Evolutionary conservation across 2,113 vertebrate species (phyloP), one percentile per base, ranked within the genome.

Genomic region (Himantopus leucocephalus): DNA sequence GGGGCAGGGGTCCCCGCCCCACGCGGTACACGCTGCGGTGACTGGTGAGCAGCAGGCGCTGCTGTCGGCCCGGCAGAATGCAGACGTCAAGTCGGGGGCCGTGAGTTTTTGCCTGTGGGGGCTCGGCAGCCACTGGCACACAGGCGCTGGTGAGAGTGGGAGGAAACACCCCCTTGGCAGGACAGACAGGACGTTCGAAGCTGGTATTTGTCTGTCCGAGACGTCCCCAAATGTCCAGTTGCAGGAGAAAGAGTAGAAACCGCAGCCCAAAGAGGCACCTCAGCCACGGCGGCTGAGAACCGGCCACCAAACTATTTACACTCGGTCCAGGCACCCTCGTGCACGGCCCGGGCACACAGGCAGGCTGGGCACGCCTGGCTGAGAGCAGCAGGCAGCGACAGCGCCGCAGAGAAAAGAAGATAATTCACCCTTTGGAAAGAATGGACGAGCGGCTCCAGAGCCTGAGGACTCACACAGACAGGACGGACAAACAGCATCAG

Each of bases 131-230:
- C 2, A 10, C 86, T 92, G 93, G 93, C 93, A 93, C 41, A 18
- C 14, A 92, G 89, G 93, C 8, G 96, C 95, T 97, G 96, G 94
- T 94, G 94, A 94, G 39, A 95, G 62, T 7, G 24, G 76, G 77
- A 92, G 85, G 64, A 37, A 89, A 76, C 34, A 27, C 59, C 56
- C 92, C 88, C 76, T 68, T 37, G 84, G 79, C 76, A 80, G 92
- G 76, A 74, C 66, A 72, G 85, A 53, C 6, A 3, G 66, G 70
- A 82, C 8, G 6, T 50, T 24, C 6, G 3, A 56, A 71, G 70
- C 88, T 62, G 66, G 74, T 50, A n/a, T 67, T 24, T 22, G 52
- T 68, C 90, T 70, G 55, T 76, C 84, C 2, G 0, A 62, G 35
- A 56, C 0, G 8, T 48, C 78, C 71, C 77, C 84, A 70, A 56